These are phyloP conservation scores for Tachyglossus aculeatus DNA, from an alignment of 2,797 vertebrate genomes.

Conservation along the genomic window DNA sequence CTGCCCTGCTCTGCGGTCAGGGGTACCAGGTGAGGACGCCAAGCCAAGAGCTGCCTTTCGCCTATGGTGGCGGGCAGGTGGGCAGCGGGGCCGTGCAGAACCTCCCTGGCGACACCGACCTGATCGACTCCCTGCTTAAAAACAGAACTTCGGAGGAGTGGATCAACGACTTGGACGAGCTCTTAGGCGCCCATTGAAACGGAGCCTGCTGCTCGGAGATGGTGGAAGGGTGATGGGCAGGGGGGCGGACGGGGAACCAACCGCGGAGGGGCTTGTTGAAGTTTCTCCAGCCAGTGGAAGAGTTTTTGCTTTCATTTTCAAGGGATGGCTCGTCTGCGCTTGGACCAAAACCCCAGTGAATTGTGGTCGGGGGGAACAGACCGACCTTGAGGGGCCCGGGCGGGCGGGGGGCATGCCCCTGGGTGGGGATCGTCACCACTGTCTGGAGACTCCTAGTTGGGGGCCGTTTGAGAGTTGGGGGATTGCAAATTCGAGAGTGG, in stretches of 20 bases:
- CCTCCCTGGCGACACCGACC: constrained; percentile 88
- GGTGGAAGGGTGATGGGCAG: too few species aligned
- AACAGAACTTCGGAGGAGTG: constrained; percentile 95
- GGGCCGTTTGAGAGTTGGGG: too few species aligned
- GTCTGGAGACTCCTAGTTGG: background rate
- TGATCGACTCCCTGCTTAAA: constrained; percentile 95
- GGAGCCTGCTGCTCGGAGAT: too few species aligned
- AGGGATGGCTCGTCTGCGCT: constrained; percentile 68
- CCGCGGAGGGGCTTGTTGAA: constrained; percentile 3
- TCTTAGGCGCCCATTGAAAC: constrained; percentile 88
- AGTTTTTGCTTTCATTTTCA: constrained; percentile 62
- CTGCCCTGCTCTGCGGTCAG: constrained; percentile 88
- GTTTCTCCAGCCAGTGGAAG: constrained; percentile 47
- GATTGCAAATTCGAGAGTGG: constrained; percentile 42
- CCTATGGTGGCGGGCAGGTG: constrained; percentile 83
- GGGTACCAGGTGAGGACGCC: constrained; percentile 88
- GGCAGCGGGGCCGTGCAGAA: constrained; percentile 76
- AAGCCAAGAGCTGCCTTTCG: constrained; percentile 88
- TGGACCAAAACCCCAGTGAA: constrained; percentile 80
- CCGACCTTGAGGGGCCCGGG: constrained; percentile 57
- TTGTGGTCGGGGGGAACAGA: constrained; percentile 31
- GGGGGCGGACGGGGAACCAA: constrained; percentile 30
- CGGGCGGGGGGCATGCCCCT: too few species aligned
- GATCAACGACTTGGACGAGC: constrained; percentile 95
- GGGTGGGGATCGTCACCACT: constrained; percentile 35